A percentile compares a stretch with the other conserved stretches of the same genome.
Conservation (phyloP, 2,797 vertebrate genomes). For the Anolis apletophallus region DNA sequence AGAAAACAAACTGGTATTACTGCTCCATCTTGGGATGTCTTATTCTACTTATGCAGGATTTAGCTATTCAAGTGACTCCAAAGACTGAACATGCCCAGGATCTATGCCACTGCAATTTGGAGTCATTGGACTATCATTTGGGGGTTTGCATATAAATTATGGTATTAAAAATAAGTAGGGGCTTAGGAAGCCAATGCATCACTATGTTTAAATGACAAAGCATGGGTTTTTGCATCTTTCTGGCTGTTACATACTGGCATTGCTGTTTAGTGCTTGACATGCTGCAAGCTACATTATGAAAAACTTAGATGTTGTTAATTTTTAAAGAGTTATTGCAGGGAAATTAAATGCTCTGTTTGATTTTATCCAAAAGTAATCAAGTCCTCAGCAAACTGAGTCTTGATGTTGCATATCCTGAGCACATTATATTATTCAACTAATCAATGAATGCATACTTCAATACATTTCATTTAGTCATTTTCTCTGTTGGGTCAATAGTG, state of each 20-base stretch:
- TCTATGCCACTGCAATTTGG: constrained; percentile 59
- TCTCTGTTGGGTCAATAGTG: constrained; percentile 21
- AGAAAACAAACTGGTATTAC: constrained; percentile 46
- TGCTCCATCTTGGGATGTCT: constrained; percentile 55
- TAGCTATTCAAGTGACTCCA: constrained; percentile 60
- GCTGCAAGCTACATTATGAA: not conserved
- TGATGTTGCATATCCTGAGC: not conserved
- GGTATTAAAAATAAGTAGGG: constrained; percentile 67
- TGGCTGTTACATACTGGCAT: constrained; percentile 55
- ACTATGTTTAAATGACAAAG: constrained; percentile 56
- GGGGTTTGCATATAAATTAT: constrained; percentile 64
- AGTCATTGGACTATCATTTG: constrained; percentile 66
- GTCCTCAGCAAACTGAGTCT: constrained; percentile 2
- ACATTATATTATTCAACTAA: not conserved
- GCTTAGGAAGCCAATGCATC: constrained; percentile 53
- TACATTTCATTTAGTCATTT: constrained; percentile 15
- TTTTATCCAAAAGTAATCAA: constrained; percentile 8
- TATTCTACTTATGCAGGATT: constrained; percentile 50
- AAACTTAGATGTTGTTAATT: not conserved
- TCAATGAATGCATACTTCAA: not conserved
- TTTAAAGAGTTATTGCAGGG: not conserved
- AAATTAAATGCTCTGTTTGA: constrained; percentile 21
- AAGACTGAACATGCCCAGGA: constrained; percentile 54
- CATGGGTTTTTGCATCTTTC: constrained; percentile 29
- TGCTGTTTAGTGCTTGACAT: constrained; percentile 1